Evolutionary conservation across 1,140 invertebrate species (phyloP), one percentile per base, ranked within the genome.

Genomic region (Apis dorsata): DNA sequence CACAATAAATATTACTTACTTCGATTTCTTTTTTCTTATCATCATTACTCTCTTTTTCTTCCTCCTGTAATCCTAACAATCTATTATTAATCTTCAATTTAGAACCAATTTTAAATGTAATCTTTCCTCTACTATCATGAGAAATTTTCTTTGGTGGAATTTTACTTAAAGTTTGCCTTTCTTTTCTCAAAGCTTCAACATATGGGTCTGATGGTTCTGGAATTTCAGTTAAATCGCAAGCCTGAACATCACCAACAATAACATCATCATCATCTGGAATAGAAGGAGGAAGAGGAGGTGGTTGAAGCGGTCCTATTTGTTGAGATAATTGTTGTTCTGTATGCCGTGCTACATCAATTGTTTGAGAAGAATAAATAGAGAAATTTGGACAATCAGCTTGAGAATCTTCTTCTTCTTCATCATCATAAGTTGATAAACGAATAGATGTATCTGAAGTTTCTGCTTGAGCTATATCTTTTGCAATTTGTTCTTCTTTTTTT

Each of bases 321-420:
- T 92, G 92, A 0, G 93, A 91, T 66, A 95, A 91, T 78, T 93
- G 89, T 89, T 95, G 86, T 90, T 95, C 92, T 8, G 94, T 94
- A 59, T 94, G 94, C 83, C 96, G 95, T 0, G 96, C 96, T 57
- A 97, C 95, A 77, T 96, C 95, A 91, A 97, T 96, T 49, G 96
- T 97, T 85, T 97, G 95, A 8, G 96, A 95, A 0, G 97, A 97
- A 92, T 97, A 97, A 77, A 97, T 97, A 9, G 96, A 97, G 90
- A 97, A 97, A 90, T 97, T 97, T 9, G 97, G 97, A 94, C 97
- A 97, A 81, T 97, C 96, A 1, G 96, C 95, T 86, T 96, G 95
- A 4, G 95, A 95, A 66, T 95, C 95, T 3, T 95, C 95, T 60
- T 95, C 95, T 13, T 91, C 93, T 8, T 94, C 92, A 15, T 93